Percentiles rank a stretch among this genome's conserved stretches.
Conservation (phyloP, 2,888 invertebrate species). For the Nephrotoma flavescens region DNA sequence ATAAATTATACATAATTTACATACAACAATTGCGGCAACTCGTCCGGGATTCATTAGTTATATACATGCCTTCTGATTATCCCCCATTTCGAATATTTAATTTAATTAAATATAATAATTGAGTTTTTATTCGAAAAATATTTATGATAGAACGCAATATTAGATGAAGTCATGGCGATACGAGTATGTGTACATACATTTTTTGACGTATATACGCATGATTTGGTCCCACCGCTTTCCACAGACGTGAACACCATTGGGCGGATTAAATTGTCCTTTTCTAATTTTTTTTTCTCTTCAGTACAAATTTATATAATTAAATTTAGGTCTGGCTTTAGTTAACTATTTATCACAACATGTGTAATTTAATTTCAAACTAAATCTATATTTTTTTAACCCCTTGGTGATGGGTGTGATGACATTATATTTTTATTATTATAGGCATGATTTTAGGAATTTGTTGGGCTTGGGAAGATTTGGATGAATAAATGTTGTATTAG, state of each 20-base stretch:
- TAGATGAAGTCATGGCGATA: neutral
- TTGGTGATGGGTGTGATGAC: too few species aligned
- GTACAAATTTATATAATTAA: neutral
- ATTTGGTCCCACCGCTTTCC: neutral
- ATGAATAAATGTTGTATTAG: too few species aligned
- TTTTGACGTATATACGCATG: neutral
- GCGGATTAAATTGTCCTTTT: neutral
- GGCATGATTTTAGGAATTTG: too few species aligned
- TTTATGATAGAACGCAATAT: neutral
- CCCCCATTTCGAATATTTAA: neutral
- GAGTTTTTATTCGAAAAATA: neutral
- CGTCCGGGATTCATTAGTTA: neutral
- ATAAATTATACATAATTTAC: neutral
- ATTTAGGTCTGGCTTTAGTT: neutral
- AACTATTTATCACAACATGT: neutral
- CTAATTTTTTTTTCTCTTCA: neutral
- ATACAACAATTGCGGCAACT: neutral
- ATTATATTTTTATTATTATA: too few species aligned
- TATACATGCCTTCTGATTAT: neutral
- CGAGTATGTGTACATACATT: neutral
- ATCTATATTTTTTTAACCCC: too few species aligned
- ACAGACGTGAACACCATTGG: neutral
- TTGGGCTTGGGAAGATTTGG: too few species aligned
- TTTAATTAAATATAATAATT: neutral
- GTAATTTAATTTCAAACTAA: too few species aligned